Conservation (phyloP, 1,140 invertebrate genomes). For the Bursaphelenchus mucronatus region DNA sequence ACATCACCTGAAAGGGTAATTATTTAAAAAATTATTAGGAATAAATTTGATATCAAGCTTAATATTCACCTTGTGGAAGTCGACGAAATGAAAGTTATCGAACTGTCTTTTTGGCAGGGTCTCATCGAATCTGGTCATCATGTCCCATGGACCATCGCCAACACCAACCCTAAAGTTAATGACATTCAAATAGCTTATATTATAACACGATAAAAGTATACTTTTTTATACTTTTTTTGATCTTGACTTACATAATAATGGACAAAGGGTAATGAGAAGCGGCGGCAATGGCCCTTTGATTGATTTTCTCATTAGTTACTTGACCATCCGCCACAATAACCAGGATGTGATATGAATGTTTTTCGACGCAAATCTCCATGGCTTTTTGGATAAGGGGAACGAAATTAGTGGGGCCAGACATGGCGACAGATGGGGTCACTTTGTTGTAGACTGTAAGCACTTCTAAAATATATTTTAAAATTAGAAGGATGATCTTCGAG, state of each 20-base stretch:
- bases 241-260: slow-evolving; percentile 63
- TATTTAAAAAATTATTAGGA: slow-evolving; percentile 24
- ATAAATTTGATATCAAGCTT: slow-evolving; percentile 10
- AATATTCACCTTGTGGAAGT: slow-evolving; percentile 62
- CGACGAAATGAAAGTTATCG: slow-evolving; percentile 67
- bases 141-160: slow-evolving; percentile 66
- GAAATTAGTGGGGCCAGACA: slow-evolving; percentile 64
- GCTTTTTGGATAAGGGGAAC: slow-evolving; percentile 64
- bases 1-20: slow-evolving; percentile 54
- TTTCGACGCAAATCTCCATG: slow-evolving; percentile 63
- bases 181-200: neutral
- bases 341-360: slow-evolving; percentile 60
- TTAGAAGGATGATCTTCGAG: slow-evolving; percentile 1
- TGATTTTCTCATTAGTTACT: slow-evolving; percentile 64
- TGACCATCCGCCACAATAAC: slow-evolving; percentile 64
- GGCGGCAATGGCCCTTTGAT: slow-evolving; percentile 65
- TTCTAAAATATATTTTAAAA: slow-evolving; percentile 31
- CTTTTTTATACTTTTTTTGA: neutral
- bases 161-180: slow-evolving; percentile 63
- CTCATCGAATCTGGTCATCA: slow-evolving; percentile 66
- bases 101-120: slow-evolving; percentile 64
- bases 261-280: slow-evolving; percentile 66
- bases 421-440: slow-evolving; percentile 55
- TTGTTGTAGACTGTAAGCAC: slow-evolving; percentile 59
- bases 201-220: neutral